A percentile compares a stretch with the other conserved stretches of the same genome.
phyloP scores from a whole-genome alignment of 2,797 vertebrate species.

The Buceros bicornis region DNA sequence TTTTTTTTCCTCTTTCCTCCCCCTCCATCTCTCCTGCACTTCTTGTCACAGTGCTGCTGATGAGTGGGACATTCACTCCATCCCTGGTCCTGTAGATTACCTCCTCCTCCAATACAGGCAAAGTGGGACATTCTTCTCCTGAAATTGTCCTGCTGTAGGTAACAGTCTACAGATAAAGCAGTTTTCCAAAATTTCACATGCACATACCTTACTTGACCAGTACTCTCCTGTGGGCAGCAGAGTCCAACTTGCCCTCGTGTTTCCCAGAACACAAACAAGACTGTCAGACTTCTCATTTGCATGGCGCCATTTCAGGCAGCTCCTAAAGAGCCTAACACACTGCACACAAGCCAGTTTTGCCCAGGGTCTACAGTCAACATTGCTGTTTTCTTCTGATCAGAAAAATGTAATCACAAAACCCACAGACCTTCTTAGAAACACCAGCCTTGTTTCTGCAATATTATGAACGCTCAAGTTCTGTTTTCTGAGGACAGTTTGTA shows the following conservation, averaged over 20 bases:
- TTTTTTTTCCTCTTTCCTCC: background rate
- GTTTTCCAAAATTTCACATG: background rate
- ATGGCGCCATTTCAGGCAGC: background rate
- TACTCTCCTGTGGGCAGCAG: background rate
- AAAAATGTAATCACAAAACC: background rate
- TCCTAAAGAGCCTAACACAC: background rate
- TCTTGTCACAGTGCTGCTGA: background rate
- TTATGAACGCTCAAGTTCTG: background rate
- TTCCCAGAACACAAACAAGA: background rate
- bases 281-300: background rate
- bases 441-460: background rate
- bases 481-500: background rate
- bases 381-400: background rate
- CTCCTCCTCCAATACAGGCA: background rate
- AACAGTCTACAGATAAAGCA: background rate
- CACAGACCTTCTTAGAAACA: background rate
- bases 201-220: background rate
- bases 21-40: background rate
- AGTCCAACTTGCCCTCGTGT: background rate
- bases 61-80: background rate
- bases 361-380: background rate
- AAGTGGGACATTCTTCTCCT: background rate
- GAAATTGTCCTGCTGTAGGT: background rate
- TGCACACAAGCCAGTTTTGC: accelerated
- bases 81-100: background rate